A percentile compares a stretch with the other conserved stretches of the same genome.
Evolutionary conservation across 2,888 invertebrate species (phyloP).

Genomic region (Apeira syringaria): DNA sequence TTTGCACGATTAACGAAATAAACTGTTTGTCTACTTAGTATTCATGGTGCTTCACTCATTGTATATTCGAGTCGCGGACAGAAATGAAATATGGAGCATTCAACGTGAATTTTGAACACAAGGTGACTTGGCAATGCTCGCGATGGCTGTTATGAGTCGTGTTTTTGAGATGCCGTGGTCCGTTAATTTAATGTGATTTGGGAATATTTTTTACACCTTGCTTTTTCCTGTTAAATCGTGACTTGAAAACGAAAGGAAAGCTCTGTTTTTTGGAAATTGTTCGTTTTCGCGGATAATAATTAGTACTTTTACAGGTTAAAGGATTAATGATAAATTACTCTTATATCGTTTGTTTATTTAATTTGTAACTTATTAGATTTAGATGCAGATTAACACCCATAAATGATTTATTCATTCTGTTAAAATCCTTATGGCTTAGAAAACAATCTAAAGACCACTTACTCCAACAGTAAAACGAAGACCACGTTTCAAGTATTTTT

Average conservation of each 20-base stretch:
- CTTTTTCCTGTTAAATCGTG: too few relatives aligned
- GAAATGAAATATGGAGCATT: slow-evolving; percentile 82
- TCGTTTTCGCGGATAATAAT: too few relatives aligned
- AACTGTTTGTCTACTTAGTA: slow-evolving; percentile 78
- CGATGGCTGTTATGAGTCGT: slow-evolving; percentile 41
- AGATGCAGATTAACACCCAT: too few relatives aligned
- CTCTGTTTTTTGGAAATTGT: too few relatives aligned
- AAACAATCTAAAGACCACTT: too few relatives aligned
- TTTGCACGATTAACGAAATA: slow-evolving; percentile 80
- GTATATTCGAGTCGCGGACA: slow-evolving; percentile 69
- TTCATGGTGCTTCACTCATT: slow-evolving; percentile 75
- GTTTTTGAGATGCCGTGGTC: slow-evolving; percentile 24
- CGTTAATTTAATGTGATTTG: slow-evolving; percentile 16
- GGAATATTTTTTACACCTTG: too few relatives aligned
- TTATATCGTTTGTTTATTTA: too few relatives aligned
- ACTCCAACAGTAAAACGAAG: slow-evolving; percentile 9
- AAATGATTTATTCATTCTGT: too few relatives aligned
- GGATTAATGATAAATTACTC: too few relatives aligned
- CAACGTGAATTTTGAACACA: slow-evolving; percentile 71
- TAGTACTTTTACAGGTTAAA: too few relatives aligned
- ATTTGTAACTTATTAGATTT: too few relatives aligned
- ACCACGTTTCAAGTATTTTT: slow-evolving; percentile 14
- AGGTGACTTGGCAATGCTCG: slow-evolving; percentile 62
- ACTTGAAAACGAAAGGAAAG: background rate
- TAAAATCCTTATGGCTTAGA: too few relatives aligned